Evolutionary conservation across 2,797 vertebrate species (phyloP), one percentile per base, ranked within the genome.

Genomic region (Chelon labrosus): DNA sequence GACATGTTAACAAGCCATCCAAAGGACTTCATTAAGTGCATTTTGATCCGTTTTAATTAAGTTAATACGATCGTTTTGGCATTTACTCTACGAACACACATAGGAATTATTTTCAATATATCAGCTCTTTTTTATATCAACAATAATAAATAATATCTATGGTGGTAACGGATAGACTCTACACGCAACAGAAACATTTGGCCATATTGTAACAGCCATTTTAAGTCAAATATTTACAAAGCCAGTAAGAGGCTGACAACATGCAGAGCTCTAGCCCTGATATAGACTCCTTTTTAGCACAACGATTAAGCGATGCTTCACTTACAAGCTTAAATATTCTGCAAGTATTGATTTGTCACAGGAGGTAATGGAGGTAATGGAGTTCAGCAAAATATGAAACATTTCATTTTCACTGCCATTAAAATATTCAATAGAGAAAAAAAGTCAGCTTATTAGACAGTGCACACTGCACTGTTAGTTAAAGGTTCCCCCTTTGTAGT

Each of bases 81-180:
- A 60, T 62, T 14, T 9, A 60, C 50, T 71, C 46, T 53, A 64
- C 54, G 42, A 49, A 78, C 50, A 63, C 57, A 39, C 37, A 51
- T 44, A 22, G 20, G 17, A 10, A 49, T 25, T 14, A 20, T 31
- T 55, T 57, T 74, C 38, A 64, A 79, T 65, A 73, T 11, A 76
- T 82, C 42, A 65, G 11, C 20, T 70, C 17, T 60, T 78, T 50
- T 47, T 65, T 16, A 59, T 27, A 80, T 59, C 14, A 59, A 71
- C 55, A 74, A 84, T 78, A 84, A 85, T 81, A 84, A 85, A 85
- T 81, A 80, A 52, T 73, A 57, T 69, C 25, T 61, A 74, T 73
- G 59, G 17, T 11, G 59, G 17, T 11, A 47, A 80, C 63, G 49
- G 50, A 46, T 50, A 82, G 61, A 70, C 44, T 79, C 50, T 53